A percentile compares a stretch with the other conserved stretches of the same genome.
Evolutionary conservation across 1,140 invertebrate genomes (phyloP).

Genomic region (Bombus superbus): DNA sequence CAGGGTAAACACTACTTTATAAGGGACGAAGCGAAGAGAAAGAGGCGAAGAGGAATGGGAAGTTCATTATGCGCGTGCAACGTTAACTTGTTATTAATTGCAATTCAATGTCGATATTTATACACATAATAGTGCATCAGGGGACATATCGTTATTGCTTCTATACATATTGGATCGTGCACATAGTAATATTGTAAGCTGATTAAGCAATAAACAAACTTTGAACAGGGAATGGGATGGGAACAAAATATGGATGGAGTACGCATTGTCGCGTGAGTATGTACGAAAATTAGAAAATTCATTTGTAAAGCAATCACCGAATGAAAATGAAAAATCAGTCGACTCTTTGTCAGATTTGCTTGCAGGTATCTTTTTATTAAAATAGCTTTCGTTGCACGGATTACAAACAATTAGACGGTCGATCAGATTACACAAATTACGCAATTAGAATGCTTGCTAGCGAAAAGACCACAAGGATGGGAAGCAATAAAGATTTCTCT

Average conservation of each 20-base stretch:
- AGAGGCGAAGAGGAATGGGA: too few species aligned
- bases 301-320: not conserved
- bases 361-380: not conserved
- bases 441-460: not conserved
- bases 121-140: not conserved
- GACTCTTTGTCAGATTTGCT: not conserved
- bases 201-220: not conserved
- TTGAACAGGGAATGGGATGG: not conserved
- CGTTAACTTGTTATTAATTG: too few species aligned
- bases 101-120: not conserved
- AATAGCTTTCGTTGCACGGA: not conserved
- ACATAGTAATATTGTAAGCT: not conserved
- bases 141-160: not conserved
- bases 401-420: not conserved
- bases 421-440: not conserved
- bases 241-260: not conserved
- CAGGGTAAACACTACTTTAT: slow-evolving; percentile 8
- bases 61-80: not conserved
- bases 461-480: not conserved
- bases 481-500: slow-evolving; percentile 4
- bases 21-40: too few species aligned
- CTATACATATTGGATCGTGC: not conserved
- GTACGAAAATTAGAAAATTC: not conserved
- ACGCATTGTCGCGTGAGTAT: not conserved
- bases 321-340: not conserved